A percentile compares a stretch with the other conserved stretches of the same genome.
Conservation (phyloP, 2,888 invertebrate genomes). For the Julus scanicus region DNA sequence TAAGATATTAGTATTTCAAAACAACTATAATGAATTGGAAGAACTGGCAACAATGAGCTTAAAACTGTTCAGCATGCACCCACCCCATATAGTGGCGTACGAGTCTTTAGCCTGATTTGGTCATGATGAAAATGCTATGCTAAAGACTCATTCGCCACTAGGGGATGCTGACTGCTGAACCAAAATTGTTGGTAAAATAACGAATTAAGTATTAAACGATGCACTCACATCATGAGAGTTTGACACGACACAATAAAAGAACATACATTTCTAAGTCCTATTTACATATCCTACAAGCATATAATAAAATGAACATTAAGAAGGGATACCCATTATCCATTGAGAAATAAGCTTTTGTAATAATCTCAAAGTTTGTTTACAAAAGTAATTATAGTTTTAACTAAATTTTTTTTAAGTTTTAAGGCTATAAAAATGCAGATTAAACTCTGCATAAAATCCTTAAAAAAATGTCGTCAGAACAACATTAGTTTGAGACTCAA, state of each 20-base stretch:
- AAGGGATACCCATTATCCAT: background rate
- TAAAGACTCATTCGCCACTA: too few relatives aligned
- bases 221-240: too few relatives aligned
- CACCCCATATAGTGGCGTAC: too few relatives aligned
- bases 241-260: too few relatives aligned
- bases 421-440: background rate
- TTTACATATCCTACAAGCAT: too few relatives aligned
- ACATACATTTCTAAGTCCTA: too few relatives aligned
- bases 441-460: background rate
- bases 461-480: background rate
- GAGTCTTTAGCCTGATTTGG: too few relatives aligned
- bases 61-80: too few relatives aligned
- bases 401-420: background rate
- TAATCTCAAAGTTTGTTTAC: background rate
- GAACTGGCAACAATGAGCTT: background rate
- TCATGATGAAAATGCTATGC: too few relatives aligned
- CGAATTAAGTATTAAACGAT: too few relatives aligned
- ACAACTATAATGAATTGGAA: background rate
- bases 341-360: background rate
- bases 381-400: background rate
- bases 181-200: background rate
- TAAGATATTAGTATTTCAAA: background rate
- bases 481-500: background rate
- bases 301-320: too few relatives aligned
- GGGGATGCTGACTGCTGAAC: too few relatives aligned